These are phyloP conservation scores for Nesogale talazaci DNA, from an alignment of 2,113 vertebrate species.

Conservation along the genomic window DNA sequence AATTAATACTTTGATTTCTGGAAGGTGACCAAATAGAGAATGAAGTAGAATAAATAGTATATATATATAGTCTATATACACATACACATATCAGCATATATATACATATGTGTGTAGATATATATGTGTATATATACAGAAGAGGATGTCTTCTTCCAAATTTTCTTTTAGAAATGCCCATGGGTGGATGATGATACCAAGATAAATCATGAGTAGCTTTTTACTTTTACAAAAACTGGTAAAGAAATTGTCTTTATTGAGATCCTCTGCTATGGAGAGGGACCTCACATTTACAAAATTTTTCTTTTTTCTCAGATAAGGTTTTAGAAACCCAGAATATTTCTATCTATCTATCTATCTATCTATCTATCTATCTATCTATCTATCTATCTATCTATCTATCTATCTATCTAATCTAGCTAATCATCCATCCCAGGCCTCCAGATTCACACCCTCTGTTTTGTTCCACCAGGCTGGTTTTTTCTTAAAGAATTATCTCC, in stretches of 20 bases:
- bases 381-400: no score
- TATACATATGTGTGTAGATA: no score
- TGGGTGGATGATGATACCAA: not conserved
- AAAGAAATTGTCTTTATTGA: not conserved
- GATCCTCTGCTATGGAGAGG: not conserved
- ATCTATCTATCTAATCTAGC: no score
- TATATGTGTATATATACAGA: no score
- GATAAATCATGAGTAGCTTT: not conserved
- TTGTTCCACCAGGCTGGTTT: not conserved
- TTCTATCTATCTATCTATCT: no score
- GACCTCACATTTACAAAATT: accelerated
- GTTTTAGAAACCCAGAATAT: not conserved
- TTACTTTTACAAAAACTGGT: not conserved
- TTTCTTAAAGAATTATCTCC: conserved; percentile 35
- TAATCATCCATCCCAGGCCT: not conserved
- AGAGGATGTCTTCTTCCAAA: not conserved
- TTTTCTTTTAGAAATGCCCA: not conserved
- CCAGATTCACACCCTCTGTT: not conserved
- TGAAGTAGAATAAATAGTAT: not conserved
- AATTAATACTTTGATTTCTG: not conserved
- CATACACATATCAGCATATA: no score
- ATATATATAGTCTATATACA: not conserved
- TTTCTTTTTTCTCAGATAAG: not conserved
- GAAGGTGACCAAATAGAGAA: not conserved
- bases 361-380: no score